Conservation (phyloP, 2,113 vertebrate species). For the Tychaedon coryphoeus region DNA sequence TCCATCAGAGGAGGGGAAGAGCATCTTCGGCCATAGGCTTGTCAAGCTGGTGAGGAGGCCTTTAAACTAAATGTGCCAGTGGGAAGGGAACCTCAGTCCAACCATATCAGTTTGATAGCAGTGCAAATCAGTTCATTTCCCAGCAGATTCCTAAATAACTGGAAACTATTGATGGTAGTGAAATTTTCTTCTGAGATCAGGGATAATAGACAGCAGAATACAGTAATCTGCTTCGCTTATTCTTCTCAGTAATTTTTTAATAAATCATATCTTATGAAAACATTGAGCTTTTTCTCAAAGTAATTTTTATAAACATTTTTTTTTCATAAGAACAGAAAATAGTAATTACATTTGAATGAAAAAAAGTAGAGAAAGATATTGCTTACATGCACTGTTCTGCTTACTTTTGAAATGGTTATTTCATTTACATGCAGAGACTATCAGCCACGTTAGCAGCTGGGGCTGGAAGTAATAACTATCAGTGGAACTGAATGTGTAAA, state of each 20-base stretch:
- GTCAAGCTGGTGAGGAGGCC: not conserved
- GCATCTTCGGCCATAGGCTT: not conserved
- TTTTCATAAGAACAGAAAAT: not conserved
- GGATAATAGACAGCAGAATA: not conserved
- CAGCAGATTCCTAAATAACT: not conserved
- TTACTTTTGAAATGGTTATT: not conserved
- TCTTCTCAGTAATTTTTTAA: not conserved
- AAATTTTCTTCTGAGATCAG: not conserved
- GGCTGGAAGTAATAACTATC: not conserved
- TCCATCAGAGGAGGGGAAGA: not conserved
- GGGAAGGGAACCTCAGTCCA: not conserved
- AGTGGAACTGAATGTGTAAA: not conserved
- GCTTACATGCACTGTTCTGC: not conserved
- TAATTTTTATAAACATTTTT: not conserved
- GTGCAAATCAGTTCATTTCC: not conserved
- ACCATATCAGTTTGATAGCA: not conserved
- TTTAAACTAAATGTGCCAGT: not conserved
- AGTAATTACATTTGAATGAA: not conserved
- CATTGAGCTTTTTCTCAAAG: not conserved
- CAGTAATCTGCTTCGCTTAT: not conserved
- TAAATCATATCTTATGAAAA: not conserved
- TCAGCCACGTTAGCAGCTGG: not conserved
- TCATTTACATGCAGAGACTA: not conserved
- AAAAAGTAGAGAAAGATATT: not conserved
- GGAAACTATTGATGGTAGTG: not conserved